Percentiles rank a stretch among this genome's conserved stretches.
These are phyloP conservation scores for Podilymbus podiceps DNA, from an alignment of 2,113 vertebrate genomes.

Conservation along the genomic window DNA sequence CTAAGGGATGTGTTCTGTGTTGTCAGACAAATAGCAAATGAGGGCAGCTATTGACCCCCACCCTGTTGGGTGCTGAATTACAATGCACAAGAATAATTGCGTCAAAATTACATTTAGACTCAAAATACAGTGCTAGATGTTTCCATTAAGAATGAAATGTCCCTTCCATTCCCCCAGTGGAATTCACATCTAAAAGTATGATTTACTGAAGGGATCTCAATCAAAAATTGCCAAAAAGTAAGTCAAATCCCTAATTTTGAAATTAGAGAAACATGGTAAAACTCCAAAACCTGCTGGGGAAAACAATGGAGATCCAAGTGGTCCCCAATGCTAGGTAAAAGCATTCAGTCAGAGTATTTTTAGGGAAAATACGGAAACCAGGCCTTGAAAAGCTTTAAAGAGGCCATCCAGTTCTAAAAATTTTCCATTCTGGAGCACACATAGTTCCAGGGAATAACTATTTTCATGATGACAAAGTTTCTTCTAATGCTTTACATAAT, in stretches of 20 bases:
- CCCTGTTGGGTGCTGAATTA: background rate
- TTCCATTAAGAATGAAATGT: background rate
- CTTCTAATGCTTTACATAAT: background rate
- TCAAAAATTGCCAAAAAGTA: background rate
- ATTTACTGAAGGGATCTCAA: background rate
- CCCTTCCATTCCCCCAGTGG: background rate
- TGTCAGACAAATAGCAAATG: slow-evolving; percentile 22
- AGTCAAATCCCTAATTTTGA: background rate
- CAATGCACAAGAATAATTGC: background rate
- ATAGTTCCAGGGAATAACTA: background rate
- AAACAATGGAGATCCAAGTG: background rate
- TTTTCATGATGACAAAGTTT: background rate
- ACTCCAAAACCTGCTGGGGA: background rate
- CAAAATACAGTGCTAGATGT: background rate
- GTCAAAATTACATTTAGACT: background rate
- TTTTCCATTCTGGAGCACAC: background rate
- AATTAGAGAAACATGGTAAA: background rate
- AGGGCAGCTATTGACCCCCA: slow-evolving; percentile 18
- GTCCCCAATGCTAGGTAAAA: background rate
- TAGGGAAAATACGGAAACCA: background rate
- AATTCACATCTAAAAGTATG: background rate
- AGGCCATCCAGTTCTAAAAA: background rate
- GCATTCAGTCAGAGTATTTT: background rate
- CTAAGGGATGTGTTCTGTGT: background rate
- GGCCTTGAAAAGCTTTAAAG: background rate